phyloP scores from a whole-genome alignment of 2,113 vertebrate species.

The Taurulus bubalis region DNA sequence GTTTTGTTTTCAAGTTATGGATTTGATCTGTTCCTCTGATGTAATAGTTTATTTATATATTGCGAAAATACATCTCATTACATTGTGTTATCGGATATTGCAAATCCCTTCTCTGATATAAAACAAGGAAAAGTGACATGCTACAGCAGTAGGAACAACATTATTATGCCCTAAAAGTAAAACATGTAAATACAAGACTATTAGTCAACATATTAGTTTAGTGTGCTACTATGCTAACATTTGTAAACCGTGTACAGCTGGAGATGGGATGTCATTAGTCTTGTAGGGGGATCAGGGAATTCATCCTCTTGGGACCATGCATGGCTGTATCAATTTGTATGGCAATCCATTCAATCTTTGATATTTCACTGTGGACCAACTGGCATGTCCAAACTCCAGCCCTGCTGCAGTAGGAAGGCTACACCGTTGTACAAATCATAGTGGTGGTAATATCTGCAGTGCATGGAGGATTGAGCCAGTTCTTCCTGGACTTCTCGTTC shows the following conservation, averaged over 20 bases:
- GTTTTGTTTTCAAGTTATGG: background rate
- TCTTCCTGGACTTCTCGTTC: slow-evolving; percentile 13
- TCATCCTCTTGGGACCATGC: background rate
- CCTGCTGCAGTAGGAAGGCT: background rate
- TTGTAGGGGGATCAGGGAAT: background rate
- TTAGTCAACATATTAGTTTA: no score
- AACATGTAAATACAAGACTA: no score
- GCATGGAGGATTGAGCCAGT: background rate
- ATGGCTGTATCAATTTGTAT: background rate
- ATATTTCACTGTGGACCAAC: background rate
- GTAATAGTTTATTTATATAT: no score
- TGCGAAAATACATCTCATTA: no score
- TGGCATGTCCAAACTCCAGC: background rate
- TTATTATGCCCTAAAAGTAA: background rate
- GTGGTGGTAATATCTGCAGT: background rate
- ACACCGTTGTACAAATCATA: background rate
- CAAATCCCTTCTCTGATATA: background rate
- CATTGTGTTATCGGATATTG: background rate
- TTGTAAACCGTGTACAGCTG: background rate
- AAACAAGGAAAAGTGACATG: background rate
- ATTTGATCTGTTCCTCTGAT: background rate
- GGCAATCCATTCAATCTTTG: background rate
- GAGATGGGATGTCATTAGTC: background rate
- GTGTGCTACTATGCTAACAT: background rate
- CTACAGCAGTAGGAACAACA: background rate